Evolutionary conservation across 2,797 vertebrate genomes (phyloP).

Genomic region (Enteromius argenteus): DNA sequence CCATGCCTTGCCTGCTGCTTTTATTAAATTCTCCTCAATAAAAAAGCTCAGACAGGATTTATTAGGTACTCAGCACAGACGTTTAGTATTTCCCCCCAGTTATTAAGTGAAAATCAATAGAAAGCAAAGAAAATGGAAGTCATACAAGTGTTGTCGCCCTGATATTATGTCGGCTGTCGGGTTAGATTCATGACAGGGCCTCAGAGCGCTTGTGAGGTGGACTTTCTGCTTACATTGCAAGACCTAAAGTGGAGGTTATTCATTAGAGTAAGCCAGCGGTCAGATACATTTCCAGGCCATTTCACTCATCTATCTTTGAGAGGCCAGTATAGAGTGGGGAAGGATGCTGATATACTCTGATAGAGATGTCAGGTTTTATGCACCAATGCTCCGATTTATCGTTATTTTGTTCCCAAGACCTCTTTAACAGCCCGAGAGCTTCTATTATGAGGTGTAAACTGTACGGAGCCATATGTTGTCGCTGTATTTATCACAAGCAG

Average conservation of each 20-base stretch:
- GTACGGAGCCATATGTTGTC: conserved; percentile 72
- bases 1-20: conserved; percentile 90
- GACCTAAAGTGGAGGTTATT: conserved; percentile 99
- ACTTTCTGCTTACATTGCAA: conserved; percentile 99
- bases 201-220: conserved; percentile 89
- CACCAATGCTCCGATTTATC: conserved; percentile 98
- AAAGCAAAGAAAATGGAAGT: conserved; percentile 99
- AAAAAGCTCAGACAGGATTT: conserved; percentile 99
- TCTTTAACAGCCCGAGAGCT: conserved; percentile 87
- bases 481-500: conserved; percentile 59
- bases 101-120: conserved; percentile 99
- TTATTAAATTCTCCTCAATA: conserved; percentile 99
- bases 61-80: conserved; percentile 99
- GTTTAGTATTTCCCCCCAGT: conserved; percentile 99
- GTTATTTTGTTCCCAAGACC: conserved; percentile 99
- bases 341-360: conserved; percentile 99
- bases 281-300: conserved; percentile 99
- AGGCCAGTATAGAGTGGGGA: conserved; percentile 93
- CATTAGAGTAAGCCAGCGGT: conserved; percentile 99
- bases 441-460: conserved; percentile 92
- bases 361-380: conserved; percentile 99
- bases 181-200: conserved; percentile 98
- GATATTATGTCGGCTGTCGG: conserved; percentile 99
- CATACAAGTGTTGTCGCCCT: conserved; percentile 98
- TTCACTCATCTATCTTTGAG: conserved; percentile 99